These are phyloP conservation scores for Gonioctena quinquepunctata DNA, from an alignment of 1,140 invertebrate species.

Conservation along the genomic window DNA sequence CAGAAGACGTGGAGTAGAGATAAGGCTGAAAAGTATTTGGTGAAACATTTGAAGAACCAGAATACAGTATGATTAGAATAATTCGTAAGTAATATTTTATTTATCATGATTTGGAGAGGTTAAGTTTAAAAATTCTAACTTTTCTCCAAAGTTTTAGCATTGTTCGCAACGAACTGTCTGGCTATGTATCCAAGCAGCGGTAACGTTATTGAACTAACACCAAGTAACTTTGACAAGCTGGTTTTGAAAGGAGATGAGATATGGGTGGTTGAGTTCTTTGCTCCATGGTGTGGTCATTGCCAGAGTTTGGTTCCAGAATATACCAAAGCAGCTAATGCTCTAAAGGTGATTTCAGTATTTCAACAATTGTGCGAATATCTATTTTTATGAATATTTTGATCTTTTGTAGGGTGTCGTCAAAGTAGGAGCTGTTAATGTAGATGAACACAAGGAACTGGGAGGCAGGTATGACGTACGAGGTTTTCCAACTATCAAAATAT, in stretches of 20 bases:
- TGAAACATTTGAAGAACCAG: no score
- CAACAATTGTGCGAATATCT: neutral
- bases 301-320: slow-evolving; percentile 84
- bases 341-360: slow-evolving; percentile 68
- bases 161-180: slow-evolving; percentile 22
- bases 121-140: neutral
- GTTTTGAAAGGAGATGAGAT: slow-evolving; percentile 85
- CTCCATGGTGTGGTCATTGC: slow-evolving; percentile 92
- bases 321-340: slow-evolving; percentile 82
- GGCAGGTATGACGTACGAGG: slow-evolving; percentile 83
- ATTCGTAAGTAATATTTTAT: neutral
- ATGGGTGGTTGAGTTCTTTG: slow-evolving; percentile 94
- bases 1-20: no score
- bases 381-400: neutral
- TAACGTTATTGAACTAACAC: slow-evolving; percentile 90
- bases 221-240: slow-evolving; percentile 85
- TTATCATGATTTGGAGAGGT: neutral
- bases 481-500: slow-evolving; percentile 97
- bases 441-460: slow-evolving; percentile 83
- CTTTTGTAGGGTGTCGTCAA: slow-evolving; percentile 82
- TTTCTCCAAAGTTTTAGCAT: slow-evolving; percentile 27
- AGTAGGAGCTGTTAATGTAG: slow-evolving; percentile 91
- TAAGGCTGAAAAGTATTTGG: no score
- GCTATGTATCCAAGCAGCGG: slow-evolving; percentile 80
- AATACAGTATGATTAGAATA: slow-evolving; percentile 4